These are phyloP conservation scores for Callimorpha dominula DNA, from an alignment of 2,888 invertebrate species.

Conservation along the genomic window DNA sequence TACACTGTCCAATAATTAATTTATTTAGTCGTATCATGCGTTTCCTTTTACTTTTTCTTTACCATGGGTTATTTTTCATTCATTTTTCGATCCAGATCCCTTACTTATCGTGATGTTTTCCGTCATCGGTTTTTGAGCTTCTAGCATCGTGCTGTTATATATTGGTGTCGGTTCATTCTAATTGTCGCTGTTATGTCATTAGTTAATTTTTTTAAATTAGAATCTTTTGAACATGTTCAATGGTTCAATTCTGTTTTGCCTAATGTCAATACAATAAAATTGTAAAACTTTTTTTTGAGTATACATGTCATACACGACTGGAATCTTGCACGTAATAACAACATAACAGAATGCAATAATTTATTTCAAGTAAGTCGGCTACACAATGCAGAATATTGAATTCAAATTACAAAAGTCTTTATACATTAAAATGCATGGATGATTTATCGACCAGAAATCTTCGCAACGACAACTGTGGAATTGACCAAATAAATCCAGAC, in stretches of 20 bases:
- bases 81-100: too few species aligned
- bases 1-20: not conserved
- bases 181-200: too few species aligned
- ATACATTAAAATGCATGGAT: constrained; percentile 60
- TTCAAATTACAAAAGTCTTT: constrained; percentile 51
- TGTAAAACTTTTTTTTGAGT: not conserved
- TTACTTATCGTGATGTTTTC: not conserved
- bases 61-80: not conserved
- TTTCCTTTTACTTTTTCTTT: not conserved
- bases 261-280: not conserved
- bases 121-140: not conserved
- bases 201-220: too few species aligned
- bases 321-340: constrained; percentile 21
- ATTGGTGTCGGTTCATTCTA: too few species aligned
- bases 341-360: constrained; percentile 25
- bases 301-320: not conserved
- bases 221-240: not conserved
- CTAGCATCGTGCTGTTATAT: too few species aligned
- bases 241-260: not conserved
- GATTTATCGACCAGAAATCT: constrained; percentile 59
- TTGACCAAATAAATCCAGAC: constrained; percentile 59
- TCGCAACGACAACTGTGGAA: constrained; percentile 58
- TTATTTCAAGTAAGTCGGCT: constrained; percentile 32
- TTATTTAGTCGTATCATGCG: not conserved
- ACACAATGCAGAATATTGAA: constrained; percentile 40